Evolutionary conservation across 2,797 vertebrate species (phyloP).

Genomic region (Cuniculus paca): DNA sequence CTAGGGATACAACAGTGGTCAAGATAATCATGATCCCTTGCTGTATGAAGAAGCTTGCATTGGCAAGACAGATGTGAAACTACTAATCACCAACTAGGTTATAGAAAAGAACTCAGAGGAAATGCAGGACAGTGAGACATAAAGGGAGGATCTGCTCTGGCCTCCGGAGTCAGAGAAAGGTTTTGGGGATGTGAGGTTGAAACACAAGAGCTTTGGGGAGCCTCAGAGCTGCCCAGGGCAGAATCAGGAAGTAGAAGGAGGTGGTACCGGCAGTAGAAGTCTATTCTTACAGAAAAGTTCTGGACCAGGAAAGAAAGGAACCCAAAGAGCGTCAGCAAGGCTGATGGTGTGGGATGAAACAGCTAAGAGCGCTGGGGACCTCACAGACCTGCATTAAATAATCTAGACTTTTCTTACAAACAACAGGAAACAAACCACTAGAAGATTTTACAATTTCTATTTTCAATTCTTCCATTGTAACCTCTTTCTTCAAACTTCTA

Average conservation of each 20-base stretch:
- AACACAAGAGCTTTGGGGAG: background rate
- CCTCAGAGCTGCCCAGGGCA: background rate
- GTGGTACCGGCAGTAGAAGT: background rate
- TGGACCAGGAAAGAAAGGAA: background rate
- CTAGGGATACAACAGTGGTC: background rate
- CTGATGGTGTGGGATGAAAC: background rate
- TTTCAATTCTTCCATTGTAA: constrained; percentile 40
- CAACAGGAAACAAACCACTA: constrained; percentile 29
- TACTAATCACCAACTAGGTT: background rate
- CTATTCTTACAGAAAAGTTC: background rate
- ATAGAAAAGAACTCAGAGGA: background rate
- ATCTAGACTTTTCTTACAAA: background rate
- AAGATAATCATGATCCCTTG: background rate
- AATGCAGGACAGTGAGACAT: background rate
- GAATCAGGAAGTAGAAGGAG: background rate
- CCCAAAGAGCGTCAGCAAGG: background rate
- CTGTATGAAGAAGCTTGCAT: background rate
- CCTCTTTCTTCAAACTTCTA: constrained; percentile 43
- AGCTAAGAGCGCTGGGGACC: background rate
- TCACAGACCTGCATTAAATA: background rate
- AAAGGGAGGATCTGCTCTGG: background rate
- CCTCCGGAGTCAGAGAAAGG: background rate
- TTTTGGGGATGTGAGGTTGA: background rate
- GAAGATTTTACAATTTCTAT: background rate
- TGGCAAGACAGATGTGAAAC: background rate